Percentiles rank a stretch among this genome's conserved stretches.
phyloP scores from a whole-genome alignment of 2,797 vertebrate genomes.

The Pipistrellus pipistrellus region DNA sequence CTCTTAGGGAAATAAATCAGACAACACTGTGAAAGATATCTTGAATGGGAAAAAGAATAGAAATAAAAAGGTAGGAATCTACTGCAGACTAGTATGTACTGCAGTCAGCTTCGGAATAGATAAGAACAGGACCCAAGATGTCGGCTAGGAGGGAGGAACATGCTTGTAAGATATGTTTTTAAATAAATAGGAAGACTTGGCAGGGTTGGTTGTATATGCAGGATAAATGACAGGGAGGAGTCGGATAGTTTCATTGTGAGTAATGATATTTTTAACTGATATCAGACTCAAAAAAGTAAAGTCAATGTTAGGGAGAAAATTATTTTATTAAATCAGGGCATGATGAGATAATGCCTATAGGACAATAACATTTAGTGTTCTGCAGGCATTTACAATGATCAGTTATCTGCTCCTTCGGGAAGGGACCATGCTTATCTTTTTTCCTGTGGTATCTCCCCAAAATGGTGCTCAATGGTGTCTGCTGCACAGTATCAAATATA shows the following conservation, averaged over 20 bases:
- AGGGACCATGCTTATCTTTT: not conserved
- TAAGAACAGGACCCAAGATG: not conserved
- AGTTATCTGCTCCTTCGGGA: not conserved
- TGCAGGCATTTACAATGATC: not conserved
- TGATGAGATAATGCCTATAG: not conserved
- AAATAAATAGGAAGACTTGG: not conserved
- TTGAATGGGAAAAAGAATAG: not conserved
- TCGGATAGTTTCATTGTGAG: constrained; percentile 7
- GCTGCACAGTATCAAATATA: not conserved
- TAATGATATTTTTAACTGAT: not conserved
- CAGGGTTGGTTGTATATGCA: not conserved
- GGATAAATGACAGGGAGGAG: not conserved
- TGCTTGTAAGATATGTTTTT: not conserved
- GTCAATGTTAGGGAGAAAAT: not conserved
- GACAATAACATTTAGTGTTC: not conserved
- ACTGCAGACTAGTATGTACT: not conserved
- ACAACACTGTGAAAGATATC: not conserved
- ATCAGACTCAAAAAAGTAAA: not conserved
- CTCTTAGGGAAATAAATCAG: not conserved
- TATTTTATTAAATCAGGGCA: not conserved
- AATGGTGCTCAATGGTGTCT: not conserved
- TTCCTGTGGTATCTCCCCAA: not conserved
- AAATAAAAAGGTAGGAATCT: not conserved
- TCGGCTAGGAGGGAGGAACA: not conserved
- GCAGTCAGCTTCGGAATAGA: not conserved